A percentile compares a stretch with the other conserved stretches of the same genome.
These are phyloP conservation scores for Mormyrops boulengeri DNA, from an alignment of 2,797 vertebrate genomes.

Conservation along the genomic window DNA sequence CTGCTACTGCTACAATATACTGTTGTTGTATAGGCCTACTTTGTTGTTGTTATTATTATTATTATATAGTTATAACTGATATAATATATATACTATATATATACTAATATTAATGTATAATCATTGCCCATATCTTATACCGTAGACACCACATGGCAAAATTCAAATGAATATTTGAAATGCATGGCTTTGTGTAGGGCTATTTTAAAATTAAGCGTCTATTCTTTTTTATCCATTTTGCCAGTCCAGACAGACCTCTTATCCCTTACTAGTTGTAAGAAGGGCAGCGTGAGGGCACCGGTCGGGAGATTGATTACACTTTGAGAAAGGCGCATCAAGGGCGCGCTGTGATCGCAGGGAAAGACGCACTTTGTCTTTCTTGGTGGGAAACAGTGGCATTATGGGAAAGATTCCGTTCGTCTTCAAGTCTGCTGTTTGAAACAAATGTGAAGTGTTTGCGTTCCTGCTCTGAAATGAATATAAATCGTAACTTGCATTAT, in stretches of 20 bases:
- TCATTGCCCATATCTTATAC: background rate
- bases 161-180: background rate
- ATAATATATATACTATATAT: background rate
- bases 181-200: background rate
- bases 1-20: background rate
- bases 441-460: background rate
- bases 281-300: constrained; percentile 12
- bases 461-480: background rate
- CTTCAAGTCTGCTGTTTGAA: background rate
- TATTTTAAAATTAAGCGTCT: background rate
- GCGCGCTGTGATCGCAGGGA: background rate
- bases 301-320: constrained; percentile 4
- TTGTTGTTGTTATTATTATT: background rate
- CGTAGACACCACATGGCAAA: background rate
- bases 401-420: background rate
- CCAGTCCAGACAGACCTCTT: background rate
- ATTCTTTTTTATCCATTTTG: background rate
- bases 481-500: background rate
- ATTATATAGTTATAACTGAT: background rate
- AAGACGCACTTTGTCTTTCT: background rate
- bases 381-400: background rate
- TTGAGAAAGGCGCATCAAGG: constrained; percentile 6
- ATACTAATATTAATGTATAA: background rate
- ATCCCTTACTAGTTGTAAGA: background rate
- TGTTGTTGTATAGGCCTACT: background rate